A percentile compares a stretch with the other conserved stretches of the same genome.
Evolutionary conservation across 2,113 vertebrate genomes (phyloP).

Genomic region (Crotophaga sulcirostris): DNA sequence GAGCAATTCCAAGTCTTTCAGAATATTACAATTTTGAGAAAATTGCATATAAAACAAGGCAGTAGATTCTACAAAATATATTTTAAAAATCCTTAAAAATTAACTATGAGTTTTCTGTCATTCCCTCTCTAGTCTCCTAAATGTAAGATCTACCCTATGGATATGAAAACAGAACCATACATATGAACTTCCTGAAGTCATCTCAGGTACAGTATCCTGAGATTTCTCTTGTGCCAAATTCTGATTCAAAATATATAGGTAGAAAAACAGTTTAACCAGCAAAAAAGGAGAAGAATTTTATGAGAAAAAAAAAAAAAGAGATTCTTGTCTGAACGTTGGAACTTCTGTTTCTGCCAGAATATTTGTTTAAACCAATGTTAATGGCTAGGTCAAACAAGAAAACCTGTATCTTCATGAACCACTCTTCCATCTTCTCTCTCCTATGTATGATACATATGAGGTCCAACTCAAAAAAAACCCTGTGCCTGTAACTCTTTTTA

Average conservation of each 20-base stretch:
- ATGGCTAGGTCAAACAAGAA: background rate
- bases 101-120: background rate
- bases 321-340: background rate
- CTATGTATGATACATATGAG: no score
- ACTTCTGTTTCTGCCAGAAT: background rate
- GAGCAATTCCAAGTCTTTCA: background rate
- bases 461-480: no score
- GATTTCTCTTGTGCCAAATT: background rate
- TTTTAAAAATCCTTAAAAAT: background rate
- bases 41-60: background rate
- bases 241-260: background rate
- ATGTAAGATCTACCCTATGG: background rate
- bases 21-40: background rate
- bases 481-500: no score
- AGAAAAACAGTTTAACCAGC: background rate
- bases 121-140: accelerated
- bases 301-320: background rate
- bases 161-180: background rate
- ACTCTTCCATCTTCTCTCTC: background rate
- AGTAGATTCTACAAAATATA: background rate
- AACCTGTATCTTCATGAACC: background rate
- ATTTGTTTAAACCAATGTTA: background rate
- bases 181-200: background rate
- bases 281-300: background rate
- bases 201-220: background rate